phyloP scores from a whole-genome alignment of 2,888 invertebrate genomes.

The Anagyrus pseudococci region DNA sequence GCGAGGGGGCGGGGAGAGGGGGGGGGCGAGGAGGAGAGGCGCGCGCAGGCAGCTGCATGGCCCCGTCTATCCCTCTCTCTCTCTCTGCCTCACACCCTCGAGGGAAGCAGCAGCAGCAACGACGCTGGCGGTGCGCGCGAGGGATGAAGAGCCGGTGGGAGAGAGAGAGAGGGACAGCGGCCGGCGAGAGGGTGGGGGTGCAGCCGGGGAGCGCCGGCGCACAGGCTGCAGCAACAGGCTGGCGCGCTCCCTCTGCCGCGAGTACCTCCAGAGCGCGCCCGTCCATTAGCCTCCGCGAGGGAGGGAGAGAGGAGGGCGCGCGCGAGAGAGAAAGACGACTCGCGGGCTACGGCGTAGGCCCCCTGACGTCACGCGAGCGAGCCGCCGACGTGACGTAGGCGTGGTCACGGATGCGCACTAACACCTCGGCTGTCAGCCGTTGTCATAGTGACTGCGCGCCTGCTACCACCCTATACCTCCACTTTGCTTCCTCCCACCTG shows the following conservation, averaged over 20 bases:
- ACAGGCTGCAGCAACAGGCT: conserved; percentile 61
- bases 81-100: too few relatives aligned
- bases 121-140: conserved; percentile 30
- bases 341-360: conserved; percentile 28
- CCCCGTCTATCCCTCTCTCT: conserved; percentile 34
- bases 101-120: neutral
- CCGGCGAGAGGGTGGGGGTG: too few relatives aligned
- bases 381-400: conserved; percentile 58
- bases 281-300: too few relatives aligned
- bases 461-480: conserved; percentile 36
- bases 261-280: too few relatives aligned
- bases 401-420: conserved; percentile 62
- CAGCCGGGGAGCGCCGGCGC: conserved; percentile 44
- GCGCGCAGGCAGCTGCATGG: conserved; percentile 40
- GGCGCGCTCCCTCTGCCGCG: conserved; percentile 49
- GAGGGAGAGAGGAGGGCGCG: conserved; percentile 38
- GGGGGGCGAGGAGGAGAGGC: conserved; percentile 35
- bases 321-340: conserved; percentile 14
- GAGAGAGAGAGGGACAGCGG: conserved; percentile 31
- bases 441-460: conserved; percentile 48
- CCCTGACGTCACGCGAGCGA: conserved; percentile 52
- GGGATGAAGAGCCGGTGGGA: conserved; percentile 28
- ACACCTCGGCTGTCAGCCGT: conserved; percentile 60
- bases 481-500: conserved; percentile 15
- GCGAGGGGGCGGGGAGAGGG: conserved; percentile 29